These are phyloP conservation scores for Mimachlamys varia DNA, from an alignment of 2,888 invertebrate species.

Conservation along the genomic window DNA sequence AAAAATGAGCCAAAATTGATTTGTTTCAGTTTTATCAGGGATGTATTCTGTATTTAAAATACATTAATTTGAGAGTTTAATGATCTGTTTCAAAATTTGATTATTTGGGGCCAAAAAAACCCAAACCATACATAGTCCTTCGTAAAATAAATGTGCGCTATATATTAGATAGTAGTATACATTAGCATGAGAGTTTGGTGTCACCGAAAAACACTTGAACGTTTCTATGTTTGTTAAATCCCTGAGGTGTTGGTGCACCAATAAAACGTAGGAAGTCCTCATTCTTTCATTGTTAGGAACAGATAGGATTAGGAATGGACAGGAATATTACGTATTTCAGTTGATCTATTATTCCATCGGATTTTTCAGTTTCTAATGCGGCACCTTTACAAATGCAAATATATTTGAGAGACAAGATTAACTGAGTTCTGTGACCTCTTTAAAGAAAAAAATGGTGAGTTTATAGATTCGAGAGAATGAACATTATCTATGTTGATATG, in stretches of 20 bases:
- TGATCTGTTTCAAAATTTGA: too few relatives aligned
- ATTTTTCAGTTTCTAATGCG: not conserved
- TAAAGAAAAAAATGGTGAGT: not conserved
- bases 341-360: not conserved
- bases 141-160: not conserved
- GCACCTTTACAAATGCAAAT: not conserved
- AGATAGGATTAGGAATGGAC: not conserved
- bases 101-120: too few relatives aligned
- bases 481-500: too few relatives aligned
- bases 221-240: not conserved
- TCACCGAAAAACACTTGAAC: not conserved
- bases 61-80: too few relatives aligned
- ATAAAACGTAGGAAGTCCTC: not conserved
- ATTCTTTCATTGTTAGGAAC: not conserved
- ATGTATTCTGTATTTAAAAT: too few relatives aligned
- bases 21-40: too few relatives aligned
- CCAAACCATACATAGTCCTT: too few relatives aligned
- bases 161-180: not conserved
- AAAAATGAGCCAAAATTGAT: too few relatives aligned
- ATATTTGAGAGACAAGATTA: not conserved
- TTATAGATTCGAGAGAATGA: too few relatives aligned
- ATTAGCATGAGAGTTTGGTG: not conserved
- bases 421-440: not conserved
- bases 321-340: not conserved
- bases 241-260: not conserved